These are phyloP conservation scores for Bursaphelenchus mucronatus DNA, from an alignment of 1,140 invertebrate species.

Conservation along the genomic window DNA sequence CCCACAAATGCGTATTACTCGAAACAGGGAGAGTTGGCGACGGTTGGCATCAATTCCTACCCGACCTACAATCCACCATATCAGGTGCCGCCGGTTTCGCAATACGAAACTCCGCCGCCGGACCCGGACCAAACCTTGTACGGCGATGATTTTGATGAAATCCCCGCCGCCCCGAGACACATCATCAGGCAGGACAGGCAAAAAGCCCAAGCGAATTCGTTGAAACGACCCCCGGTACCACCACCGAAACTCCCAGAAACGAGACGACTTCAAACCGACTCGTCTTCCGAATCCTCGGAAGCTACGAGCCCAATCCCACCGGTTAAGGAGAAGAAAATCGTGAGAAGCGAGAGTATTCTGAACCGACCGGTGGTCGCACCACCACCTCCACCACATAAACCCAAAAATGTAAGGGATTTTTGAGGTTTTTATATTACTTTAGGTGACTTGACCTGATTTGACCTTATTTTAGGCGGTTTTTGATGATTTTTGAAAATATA, in stretches of 20 bases:
- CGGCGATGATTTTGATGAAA: too few relatives aligned
- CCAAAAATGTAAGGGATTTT: constrained; percentile 14
- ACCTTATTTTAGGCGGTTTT: too few relatives aligned
- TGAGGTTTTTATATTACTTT: background rate
- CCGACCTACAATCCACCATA: background rate
- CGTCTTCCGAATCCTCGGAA: background rate
- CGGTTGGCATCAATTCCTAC: too few relatives aligned
- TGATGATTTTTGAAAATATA: too few relatives aligned
- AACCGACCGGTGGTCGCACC: constrained; percentile 4
- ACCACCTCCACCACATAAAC: constrained; percentile 1
- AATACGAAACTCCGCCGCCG: constrained; percentile 1
- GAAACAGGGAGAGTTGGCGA: too few relatives aligned
- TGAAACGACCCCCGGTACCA: background rate
- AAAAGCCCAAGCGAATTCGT: background rate
- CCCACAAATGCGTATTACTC: too few relatives aligned
- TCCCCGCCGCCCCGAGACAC: background rate
- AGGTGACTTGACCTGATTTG: background rate
- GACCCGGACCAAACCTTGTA: background rate
- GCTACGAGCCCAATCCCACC: background rate
- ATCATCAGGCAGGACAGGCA: background rate
- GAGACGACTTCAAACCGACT: constrained; percentile 8
- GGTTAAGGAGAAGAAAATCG: background rate
- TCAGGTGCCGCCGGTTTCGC: background rate
- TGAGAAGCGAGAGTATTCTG: too few relatives aligned
- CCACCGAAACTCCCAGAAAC: constrained; percentile 9